phyloP scores from a whole-genome alignment of 2,797 vertebrate genomes.

The Pseudotriccus pelzelni region DNA sequence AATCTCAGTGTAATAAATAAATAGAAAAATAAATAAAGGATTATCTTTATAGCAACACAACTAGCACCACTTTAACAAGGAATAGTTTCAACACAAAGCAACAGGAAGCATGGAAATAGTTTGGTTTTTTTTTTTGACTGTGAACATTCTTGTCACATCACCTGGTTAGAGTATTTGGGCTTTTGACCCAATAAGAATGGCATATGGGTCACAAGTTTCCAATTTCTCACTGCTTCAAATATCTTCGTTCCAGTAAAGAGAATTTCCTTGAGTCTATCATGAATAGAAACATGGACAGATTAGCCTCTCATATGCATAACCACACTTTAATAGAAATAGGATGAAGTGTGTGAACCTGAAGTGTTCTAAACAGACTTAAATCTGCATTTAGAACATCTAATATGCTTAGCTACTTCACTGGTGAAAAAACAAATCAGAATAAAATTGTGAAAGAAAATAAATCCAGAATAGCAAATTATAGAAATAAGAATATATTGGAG shows the following conservation, averaged over 20 bases:
- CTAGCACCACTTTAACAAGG: background rate
- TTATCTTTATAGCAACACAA: background rate
- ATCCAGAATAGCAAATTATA: background rate
- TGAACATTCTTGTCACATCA: background rate
- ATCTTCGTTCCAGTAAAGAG: background rate
- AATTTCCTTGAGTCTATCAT: background rate
- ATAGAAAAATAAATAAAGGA: background rate
- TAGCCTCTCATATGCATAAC: background rate
- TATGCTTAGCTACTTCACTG: rapidly evolving
- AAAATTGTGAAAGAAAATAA: background rate
- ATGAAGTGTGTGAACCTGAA: background rate
- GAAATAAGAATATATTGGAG: background rate
- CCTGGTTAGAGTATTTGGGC: background rate
- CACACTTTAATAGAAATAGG: background rate
- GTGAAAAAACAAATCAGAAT: background rate
- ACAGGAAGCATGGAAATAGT: background rate
- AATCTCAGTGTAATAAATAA: background rate
- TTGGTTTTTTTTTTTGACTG: background rate
- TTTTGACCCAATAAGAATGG: background rate
- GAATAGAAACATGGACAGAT: background rate
- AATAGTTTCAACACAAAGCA: background rate
- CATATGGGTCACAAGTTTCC: background rate
- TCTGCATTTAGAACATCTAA: background rate
- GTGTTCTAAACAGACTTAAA: background rate
- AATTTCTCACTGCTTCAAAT: background rate